Evolutionary conservation across 1,140 invertebrate genomes (phyloP).

Genomic region (Macrobrachium rosenbergii): DNA sequence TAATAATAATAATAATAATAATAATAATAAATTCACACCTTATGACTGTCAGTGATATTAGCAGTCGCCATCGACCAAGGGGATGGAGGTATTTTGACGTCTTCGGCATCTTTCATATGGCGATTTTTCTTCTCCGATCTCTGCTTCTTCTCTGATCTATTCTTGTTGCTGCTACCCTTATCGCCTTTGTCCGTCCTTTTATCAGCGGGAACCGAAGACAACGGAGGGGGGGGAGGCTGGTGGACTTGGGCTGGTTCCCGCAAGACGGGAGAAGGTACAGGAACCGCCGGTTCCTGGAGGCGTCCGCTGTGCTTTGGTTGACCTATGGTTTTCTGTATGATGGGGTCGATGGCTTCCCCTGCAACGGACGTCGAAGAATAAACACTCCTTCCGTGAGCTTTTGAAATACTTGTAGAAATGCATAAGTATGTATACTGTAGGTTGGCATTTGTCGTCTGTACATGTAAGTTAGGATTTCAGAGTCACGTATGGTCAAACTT

Average conservation of each 20-base stretch:
- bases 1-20: too few relatives aligned
- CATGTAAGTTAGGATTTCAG: too few relatives aligned
- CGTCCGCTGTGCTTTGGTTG: neutral
- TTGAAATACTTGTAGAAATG: too few relatives aligned
- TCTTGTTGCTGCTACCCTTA: neutral
- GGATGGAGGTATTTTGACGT: neutral
- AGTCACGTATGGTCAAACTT: too few relatives aligned
- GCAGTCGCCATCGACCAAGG: conserved; percentile 50
- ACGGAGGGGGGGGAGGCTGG: too few relatives aligned
- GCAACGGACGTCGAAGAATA: neutral
- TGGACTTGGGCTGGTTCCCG: too few relatives aligned
- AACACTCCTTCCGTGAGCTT: too few relatives aligned
- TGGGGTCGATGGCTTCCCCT: conserved; percentile 56
- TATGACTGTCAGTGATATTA: conserved; percentile 56
- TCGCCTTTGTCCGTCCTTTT: neutral
- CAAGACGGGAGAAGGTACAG: neutral
- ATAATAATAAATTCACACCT: conserved; percentile 3
- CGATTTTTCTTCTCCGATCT: neutral
- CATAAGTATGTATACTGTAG: too few relatives aligned
- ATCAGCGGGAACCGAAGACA: neutral
- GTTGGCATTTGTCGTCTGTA: too few relatives aligned
- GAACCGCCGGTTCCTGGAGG: neutral
- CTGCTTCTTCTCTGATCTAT: neutral
- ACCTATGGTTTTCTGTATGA: conserved; percentile 10
- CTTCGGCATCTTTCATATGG: neutral